Evolutionary conservation across 2,113 vertebrate genomes (phyloP).

Genomic region (Malurus cyaneus): DNA sequence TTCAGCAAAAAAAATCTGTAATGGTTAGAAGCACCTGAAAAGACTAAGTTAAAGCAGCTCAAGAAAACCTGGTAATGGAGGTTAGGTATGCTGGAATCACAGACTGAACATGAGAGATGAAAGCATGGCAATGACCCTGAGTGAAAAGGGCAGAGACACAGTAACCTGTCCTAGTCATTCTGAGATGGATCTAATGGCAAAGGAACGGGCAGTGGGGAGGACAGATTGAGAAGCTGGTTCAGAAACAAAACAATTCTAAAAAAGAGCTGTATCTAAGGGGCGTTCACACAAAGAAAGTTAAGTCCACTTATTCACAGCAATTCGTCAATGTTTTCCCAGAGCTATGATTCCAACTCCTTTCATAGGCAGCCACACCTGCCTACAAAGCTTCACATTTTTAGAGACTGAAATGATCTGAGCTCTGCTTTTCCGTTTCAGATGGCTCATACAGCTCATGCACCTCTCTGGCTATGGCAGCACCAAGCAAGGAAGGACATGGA

Average conservation of each 20-base stretch:
- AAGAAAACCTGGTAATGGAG: background rate
- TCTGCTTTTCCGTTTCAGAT: background rate
- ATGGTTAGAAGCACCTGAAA: background rate
- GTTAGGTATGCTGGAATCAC: background rate
- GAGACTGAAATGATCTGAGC: background rate
- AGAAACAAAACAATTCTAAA: background rate
- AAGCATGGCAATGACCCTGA: background rate
- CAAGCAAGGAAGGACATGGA: background rate
- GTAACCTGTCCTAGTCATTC: background rate
- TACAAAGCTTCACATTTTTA: background rate
- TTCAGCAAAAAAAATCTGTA: background rate
- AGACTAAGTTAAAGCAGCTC: background rate
- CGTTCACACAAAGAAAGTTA: background rate
- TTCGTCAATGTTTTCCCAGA: background rate
- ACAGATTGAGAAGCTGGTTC: background rate
- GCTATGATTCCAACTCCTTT: background rate
- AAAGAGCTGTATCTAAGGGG: background rate
- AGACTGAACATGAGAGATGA: background rate
- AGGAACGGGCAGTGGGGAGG: background rate
- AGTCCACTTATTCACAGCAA: rapidly evolving
- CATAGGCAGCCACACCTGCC: background rate
- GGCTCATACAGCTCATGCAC: background rate
- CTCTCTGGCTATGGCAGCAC: background rate
- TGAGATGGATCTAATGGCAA: background rate
- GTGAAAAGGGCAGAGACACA: background rate